Evolutionary conservation across 2,113 vertebrate species (phyloP).

Genomic region (Hystrix cristata): DNA sequence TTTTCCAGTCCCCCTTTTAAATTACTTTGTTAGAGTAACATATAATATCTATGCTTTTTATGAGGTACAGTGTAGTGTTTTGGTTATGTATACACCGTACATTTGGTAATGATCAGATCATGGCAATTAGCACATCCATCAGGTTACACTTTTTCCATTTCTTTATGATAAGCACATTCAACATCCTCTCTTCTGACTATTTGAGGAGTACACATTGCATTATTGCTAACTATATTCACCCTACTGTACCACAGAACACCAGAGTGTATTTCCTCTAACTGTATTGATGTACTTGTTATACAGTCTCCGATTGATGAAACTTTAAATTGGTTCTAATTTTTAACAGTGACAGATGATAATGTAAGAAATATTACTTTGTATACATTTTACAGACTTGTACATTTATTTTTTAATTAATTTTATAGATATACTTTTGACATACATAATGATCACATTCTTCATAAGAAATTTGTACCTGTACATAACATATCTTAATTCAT

Average conservation of each 20-base stretch:
- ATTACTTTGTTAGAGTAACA: neutral
- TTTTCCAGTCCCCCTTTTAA: neutral
- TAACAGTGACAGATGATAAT: conserved; percentile 36
- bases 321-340: conserved; percentile 25
- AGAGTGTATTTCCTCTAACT: neutral
- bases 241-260: neutral
- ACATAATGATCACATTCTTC: too few species aligned
- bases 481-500: too few species aligned
- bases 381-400: neutral
- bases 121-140: neutral
- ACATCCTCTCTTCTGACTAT: neutral
- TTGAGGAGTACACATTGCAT: neutral
- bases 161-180: neutral
- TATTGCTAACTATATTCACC: neutral
- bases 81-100: neutral
- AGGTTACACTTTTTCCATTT: neutral
- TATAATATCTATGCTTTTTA: neutral
- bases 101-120: neutral
- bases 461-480: too few species aligned
- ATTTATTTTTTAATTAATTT: too few species aligned
- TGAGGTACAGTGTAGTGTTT: neutral
- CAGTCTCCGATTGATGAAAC: neutral
- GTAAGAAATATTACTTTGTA: neutral
- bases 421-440: too few species aligned
- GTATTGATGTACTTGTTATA: neutral